A percentile compares a stretch with the other conserved stretches of the same genome.
phyloP scores from a whole-genome alignment of 2,888 invertebrate species.

The Euplexia lucipara region DNA sequence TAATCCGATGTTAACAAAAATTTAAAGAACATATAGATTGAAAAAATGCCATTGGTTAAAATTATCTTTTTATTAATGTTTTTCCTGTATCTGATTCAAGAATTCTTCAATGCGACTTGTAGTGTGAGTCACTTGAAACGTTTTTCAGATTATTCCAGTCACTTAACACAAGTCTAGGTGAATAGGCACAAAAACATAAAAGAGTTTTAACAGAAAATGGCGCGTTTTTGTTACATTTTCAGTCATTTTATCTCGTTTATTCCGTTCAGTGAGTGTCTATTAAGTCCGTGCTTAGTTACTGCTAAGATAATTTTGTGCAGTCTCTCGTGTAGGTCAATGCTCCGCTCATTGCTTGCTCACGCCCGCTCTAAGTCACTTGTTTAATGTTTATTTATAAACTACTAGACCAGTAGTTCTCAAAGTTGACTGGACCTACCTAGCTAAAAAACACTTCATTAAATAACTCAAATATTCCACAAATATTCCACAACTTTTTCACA shows the following conservation, averaged over 20 bases:
- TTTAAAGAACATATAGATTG: no score
- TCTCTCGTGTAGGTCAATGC: conserved; percentile 46
- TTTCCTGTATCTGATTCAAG: neutral
- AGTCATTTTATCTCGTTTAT: conserved; percentile 39
- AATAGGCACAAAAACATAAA: conserved; percentile 1
- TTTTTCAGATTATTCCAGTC: neutral
- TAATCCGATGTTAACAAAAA: no score
- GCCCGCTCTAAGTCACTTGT: conserved; percentile 38
- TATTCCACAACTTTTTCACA: no score
- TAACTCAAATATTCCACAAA: no score
- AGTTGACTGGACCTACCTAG: no score
- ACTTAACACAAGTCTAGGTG: neutral
- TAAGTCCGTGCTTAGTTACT: conserved; percentile 17
- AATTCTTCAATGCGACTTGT: neutral
- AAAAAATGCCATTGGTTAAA: no score
- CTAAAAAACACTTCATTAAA: no score
- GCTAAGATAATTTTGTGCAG: conserved; percentile 51
- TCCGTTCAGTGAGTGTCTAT: conserved; percentile 39
- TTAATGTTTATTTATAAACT: conserved; percentile 60
- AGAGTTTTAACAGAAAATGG: neutral
- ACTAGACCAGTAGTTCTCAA: no score
- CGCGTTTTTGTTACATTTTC: conserved; percentile 17
- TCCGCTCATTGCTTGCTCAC: conserved; percentile 30
- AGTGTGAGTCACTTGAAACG: neutral
- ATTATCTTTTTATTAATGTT: no score